Evolutionary conservation across 2,113 vertebrate species (phyloP).

Genomic region (Vulpes ferrilata): DNA sequence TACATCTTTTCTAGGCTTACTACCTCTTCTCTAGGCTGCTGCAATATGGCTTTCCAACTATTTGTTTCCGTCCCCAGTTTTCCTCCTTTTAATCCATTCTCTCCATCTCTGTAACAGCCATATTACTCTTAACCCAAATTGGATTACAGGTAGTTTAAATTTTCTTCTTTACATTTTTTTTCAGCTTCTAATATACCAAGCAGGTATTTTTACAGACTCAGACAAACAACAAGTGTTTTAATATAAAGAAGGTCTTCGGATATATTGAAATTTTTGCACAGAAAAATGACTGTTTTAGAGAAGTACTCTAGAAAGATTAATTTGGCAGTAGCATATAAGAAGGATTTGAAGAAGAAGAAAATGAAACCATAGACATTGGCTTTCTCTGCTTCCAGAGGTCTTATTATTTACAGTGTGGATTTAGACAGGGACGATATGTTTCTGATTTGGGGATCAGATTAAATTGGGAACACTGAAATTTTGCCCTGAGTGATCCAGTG

Average conservation of each 20-base stretch:
- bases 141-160: not conserved
- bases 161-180: not conserved
- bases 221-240: not conserved
- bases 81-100: not conserved
- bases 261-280: not conserved
- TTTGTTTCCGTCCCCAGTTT: not conserved
- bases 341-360: not conserved
- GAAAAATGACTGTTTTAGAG: not conserved
- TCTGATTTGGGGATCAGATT: conserved; percentile 54
- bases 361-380: not conserved
- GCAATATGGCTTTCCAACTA: not conserved
- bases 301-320: not conserved
- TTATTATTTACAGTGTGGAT: conserved; percentile 25
- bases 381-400: not conserved
- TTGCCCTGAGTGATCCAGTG: not conserved
- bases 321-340: not conserved
- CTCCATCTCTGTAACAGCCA: not conserved
- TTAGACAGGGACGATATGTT: not conserved
- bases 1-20: not conserved
- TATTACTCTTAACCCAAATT: not conserved
- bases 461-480: conserved; percentile 44
- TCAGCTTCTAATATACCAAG: not conserved
- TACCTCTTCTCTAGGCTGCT: not conserved
- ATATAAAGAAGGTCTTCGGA: not conserved
- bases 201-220: not conserved